Percentiles rank a stretch among this genome's conserved stretches.
Evolutionary conservation across 23 tunicate genomes (phyloP).

Genomic region (Botrylloides violaceus): DNA sequence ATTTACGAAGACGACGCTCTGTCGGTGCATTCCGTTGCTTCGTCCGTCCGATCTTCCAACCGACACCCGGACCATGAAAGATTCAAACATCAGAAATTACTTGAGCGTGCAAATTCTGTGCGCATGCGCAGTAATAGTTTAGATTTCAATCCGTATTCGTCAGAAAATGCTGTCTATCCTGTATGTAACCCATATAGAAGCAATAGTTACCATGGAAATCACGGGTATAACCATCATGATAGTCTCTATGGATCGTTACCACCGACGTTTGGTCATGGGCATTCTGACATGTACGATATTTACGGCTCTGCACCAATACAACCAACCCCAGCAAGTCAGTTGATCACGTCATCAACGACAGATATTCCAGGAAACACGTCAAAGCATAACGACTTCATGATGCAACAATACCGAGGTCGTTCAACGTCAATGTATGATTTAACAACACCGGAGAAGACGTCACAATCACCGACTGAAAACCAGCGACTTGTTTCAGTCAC

Average conservation of each 20-base stretch:
- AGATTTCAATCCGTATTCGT: neutral
- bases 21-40: slow-evolving; percentile 40
- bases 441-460: neutral
- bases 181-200: slow-evolving; percentile 2
- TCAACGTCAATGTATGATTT: slow-evolving; percentile 14
- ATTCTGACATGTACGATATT: neutral
- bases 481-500: slow-evolving; percentile 18
- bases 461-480: neutral
- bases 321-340: neutral
- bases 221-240: neutral
- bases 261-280: neutral
- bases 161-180: neutral
- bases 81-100: slow-evolving; percentile 33
- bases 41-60: slow-evolving; percentile 39
- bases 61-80: slow-evolving; percentile 46
- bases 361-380: neutral
- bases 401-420: slow-evolving; percentile 19
- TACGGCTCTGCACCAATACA: neutral
- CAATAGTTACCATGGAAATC: neutral
- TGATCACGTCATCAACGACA: slow-evolving; percentile 17
- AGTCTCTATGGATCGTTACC: slow-evolving; percentile 17
- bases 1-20: slow-evolving; percentile 50
- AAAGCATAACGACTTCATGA: slow-evolving; percentile 20
- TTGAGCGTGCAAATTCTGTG: slow-evolving; percentile 31
- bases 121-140: slow-evolving; percentile 8